Evolutionary conservation across 2,888 invertebrate genomes (phyloP).

Genomic region (Tenthredo notha): DNA sequence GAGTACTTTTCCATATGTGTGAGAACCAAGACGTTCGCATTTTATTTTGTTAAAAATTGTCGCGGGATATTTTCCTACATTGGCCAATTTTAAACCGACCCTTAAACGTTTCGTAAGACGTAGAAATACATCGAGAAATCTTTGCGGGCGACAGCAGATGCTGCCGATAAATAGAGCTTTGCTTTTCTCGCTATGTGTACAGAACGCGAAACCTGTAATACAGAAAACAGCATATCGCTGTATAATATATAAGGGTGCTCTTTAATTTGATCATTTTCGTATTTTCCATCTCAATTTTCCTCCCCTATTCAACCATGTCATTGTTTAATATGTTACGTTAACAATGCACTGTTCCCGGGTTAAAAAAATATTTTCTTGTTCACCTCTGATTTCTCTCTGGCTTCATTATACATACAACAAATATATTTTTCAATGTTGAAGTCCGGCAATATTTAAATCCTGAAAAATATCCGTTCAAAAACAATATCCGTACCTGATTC

Average conservation of each 20-base stretch:
- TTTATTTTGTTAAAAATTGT: background rate
- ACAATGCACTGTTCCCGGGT: background rate
- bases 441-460: background rate
- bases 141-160: constrained; percentile 17
- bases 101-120: background rate
- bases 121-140: background rate
- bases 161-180: constrained; percentile 47
- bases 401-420: background rate
- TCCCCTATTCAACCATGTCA: background rate
- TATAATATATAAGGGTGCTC: background rate
- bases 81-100: background rate
- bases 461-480: background rate
- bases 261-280: no score
- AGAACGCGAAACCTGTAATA: background rate
- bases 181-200: background rate
- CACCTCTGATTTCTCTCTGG: background rate
- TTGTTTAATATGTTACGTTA: background rate
- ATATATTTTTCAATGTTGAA: background rate
- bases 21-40: background rate
- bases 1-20: background rate
- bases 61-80: background rate
- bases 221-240: background rate
- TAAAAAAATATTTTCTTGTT: background rate
- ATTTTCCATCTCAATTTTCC: background rate
- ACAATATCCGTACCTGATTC: background rate